A percentile compares a stretch with the other conserved stretches of the same genome.
These are phyloP conservation scores for Rattus rattus DNA, from an alignment of 2,113 vertebrate genomes.

Conservation along the genomic window DNA sequence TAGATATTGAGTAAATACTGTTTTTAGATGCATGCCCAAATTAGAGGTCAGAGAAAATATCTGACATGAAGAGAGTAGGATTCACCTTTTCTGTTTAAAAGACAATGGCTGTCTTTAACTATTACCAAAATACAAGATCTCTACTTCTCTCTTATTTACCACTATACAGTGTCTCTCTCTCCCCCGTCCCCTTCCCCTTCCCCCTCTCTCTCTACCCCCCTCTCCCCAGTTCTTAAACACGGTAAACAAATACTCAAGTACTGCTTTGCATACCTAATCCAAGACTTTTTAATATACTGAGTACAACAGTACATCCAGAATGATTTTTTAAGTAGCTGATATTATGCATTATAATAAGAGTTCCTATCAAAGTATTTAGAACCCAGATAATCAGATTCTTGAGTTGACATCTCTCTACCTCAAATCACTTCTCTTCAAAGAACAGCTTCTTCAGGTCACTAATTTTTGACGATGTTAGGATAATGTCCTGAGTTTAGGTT, in stretches of 20 bases:
- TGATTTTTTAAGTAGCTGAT: not conserved
- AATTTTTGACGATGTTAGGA: not conserved
- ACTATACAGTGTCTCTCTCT: not conserved
- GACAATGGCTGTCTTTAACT: not conserved
- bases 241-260: not conserved
- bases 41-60: not conserved
- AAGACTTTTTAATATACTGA: not conserved
- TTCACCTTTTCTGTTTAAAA: not conserved
- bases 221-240: not conserved
- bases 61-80: not conserved
- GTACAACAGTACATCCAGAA: not conserved
- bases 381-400: not conserved
- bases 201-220: not conserved
- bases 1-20: not conserved
- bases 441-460: not conserved
- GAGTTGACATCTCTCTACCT: fast-evolving
- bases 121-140: not conserved
- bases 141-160: not conserved
- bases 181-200: not conserved
- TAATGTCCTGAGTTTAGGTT: not conserved
- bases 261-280: not conserved
- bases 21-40: not conserved
- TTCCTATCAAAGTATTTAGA: not conserved
- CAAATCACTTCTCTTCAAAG: not conserved
- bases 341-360: not conserved